These are phyloP conservation scores for Spicauda simplicius DNA, from an alignment of 2,888 invertebrate species.

Conservation along the genomic window DNA sequence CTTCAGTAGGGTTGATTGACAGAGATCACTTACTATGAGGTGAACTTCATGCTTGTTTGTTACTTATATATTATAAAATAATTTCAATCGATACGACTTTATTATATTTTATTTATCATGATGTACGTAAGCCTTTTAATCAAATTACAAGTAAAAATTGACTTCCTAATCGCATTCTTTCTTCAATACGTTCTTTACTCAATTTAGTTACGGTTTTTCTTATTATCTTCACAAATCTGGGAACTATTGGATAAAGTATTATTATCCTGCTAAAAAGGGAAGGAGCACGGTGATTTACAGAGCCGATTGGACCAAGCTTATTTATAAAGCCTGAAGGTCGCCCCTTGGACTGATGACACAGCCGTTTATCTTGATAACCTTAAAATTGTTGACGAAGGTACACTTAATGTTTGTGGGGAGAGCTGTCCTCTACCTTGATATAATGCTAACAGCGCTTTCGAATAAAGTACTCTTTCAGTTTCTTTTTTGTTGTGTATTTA, in stretches of 20 bases:
- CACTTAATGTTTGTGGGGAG: slow-evolving; percentile 29
- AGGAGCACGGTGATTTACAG: slow-evolving; percentile 36
- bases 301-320: slow-evolving; percentile 23
- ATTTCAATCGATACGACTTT: too few species aligned
- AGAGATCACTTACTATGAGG: too few species aligned
- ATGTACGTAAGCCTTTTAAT: too few species aligned
- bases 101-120: too few species aligned
- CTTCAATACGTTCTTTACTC: neutral
- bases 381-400: slow-evolving; percentile 36
- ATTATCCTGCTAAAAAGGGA: slow-evolving; percentile 16
- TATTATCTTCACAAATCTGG: neutral
- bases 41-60: too few species aligned
- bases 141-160: too few species aligned
- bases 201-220: neutral
- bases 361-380: slow-evolving; percentile 37
- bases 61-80: too few species aligned
- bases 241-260: slow-evolving; percentile 11
- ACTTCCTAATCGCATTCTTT: neutral
- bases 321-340: slow-evolving; percentile 25
- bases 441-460: slow-evolving; percentile 17
- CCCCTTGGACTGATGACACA: slow-evolving; percentile 14
- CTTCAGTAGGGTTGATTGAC: too few species aligned
- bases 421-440: slow-evolving; percentile 25
- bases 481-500: neutral
- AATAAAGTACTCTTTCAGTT: slow-evolving; percentile 13